Conservation (phyloP, 2,888 invertebrate species). For the Meiosimyza platycephala region DNA sequence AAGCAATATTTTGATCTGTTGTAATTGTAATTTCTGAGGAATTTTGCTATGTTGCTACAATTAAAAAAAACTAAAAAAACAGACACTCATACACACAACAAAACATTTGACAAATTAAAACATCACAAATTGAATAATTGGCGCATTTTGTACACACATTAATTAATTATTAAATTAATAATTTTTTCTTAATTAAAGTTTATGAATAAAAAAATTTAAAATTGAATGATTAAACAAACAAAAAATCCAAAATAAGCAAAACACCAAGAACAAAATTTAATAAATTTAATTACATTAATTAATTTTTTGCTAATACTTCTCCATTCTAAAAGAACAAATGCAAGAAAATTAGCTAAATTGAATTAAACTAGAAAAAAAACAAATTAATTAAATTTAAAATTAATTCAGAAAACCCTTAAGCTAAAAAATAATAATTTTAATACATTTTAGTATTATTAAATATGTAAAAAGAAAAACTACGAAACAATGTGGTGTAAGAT, state of each 20-base stretch:
- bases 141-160: constrained; percentile 38
- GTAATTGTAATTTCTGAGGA: constrained; percentile 22
- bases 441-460: constrained; percentile 23
- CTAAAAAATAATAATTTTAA: constrained; percentile 18
- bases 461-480: background rate
- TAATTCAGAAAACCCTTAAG: constrained; percentile 35
- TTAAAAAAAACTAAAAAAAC: constrained; percentile 10
- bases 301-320: constrained; percentile 23
- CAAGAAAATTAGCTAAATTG: constrained; percentile 22
- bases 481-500: constrained; percentile 15
- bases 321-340: constrained; percentile 12
- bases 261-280: constrained; percentile 41
- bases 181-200: constrained; percentile 29
- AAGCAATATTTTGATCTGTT: constrained; percentile 30
- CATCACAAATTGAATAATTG: constrained; percentile 22
- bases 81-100: constrained; percentile 25
- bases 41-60: constrained; percentile 16
- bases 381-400: constrained; percentile 24
- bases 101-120: constrained; percentile 29
- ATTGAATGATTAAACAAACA: constrained; percentile 5
- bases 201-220: constrained; percentile 13
- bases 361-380: constrained; percentile 7
- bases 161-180: constrained; percentile 21
- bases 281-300: constrained; percentile 7
- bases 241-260: constrained; percentile 37